Conservation (phyloP, 2,888 invertebrate genomes). For the Aethes cnicana region DNA sequence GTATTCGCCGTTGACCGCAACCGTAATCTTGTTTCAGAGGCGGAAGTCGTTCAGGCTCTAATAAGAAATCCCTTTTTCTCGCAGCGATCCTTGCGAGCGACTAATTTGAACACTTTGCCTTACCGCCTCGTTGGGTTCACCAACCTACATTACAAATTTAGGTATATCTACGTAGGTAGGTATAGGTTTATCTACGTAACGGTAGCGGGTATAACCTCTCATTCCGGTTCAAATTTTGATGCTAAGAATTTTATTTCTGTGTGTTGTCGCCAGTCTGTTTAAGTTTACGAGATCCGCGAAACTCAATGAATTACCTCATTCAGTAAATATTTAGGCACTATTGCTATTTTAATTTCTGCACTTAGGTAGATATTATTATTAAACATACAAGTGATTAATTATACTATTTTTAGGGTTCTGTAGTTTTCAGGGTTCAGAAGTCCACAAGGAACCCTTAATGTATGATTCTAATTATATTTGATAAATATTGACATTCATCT, state of each 20-base stretch:
- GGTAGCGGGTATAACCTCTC: conserved; percentile 13
- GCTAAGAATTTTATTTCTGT: conserved; percentile 13
- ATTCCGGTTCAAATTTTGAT: conserved; percentile 15
- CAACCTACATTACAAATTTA: conserved; percentile 22
- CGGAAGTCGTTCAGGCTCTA: conserved; percentile 16
- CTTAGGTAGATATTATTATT: too few relatives aligned
- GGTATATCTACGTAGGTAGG: conserved; percentile 7
- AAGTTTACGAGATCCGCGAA: conserved; percentile 1
- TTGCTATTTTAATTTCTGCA: too few relatives aligned
- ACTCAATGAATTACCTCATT: not conserved
- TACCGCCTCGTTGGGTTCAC: conserved; percentile 21
- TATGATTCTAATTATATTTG: too few relatives aligned
- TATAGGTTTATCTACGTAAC: not conserved
- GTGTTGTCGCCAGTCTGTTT: conserved; percentile 1
- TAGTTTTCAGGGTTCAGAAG: too few relatives aligned
- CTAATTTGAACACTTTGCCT: conserved; percentile 20
- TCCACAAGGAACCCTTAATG: too few relatives aligned
- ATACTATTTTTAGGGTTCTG: too few relatives aligned
- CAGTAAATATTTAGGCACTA: not conserved
- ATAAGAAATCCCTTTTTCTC: conserved; percentile 22
- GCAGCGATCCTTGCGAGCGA: conserved; percentile 13
- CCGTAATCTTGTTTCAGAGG: conserved; percentile 8
- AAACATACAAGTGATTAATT: too few relatives aligned
- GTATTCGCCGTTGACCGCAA: conserved; percentile 9
- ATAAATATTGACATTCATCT: too few relatives aligned